These are phyloP conservation scores for Drosophila pseudotakahashii DNA, from an alignment of 2,888 invertebrate genomes.

Conservation along the genomic window DNA sequence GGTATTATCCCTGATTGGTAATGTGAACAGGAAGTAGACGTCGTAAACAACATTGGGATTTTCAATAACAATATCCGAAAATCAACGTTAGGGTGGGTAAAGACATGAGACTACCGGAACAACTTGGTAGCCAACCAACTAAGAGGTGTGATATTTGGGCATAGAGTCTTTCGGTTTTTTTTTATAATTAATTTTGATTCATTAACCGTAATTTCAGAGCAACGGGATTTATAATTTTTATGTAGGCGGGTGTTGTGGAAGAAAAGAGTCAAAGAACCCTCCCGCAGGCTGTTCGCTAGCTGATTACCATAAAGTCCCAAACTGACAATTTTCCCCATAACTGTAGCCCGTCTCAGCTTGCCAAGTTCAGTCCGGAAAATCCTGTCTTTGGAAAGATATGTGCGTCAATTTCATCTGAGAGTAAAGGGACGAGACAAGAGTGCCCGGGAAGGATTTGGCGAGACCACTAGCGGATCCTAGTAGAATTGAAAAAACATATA, in stretches of 20 bases:
- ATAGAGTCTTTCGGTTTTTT: neutral
- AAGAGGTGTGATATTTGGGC: neutral
- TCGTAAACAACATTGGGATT: neutral
- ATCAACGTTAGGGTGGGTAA: slow-evolving; percentile 1
- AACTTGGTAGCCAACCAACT: neutral
- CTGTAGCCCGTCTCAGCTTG: too few species aligned
- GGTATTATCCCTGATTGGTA: neutral
- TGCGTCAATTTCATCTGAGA: too few species aligned
- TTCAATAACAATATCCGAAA: neutral
- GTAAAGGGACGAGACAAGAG: neutral
- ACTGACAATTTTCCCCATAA: too few species aligned
- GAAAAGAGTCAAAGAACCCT: neutral
- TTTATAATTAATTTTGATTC: neutral
- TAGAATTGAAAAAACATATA: too few species aligned
- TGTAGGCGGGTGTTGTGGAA: neutral
- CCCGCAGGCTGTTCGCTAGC: neutral
- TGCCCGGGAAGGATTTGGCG: too few species aligned
- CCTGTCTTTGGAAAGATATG: too few species aligned
- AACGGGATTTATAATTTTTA: neutral
- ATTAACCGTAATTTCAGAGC: neutral
- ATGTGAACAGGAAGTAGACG: neutral
- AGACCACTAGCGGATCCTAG: too few species aligned
- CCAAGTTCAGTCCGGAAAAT: too few species aligned
- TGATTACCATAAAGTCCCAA: neutral
- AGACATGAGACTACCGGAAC: neutral